Evolutionary conservation across 2,888 invertebrate species (phyloP).

Genomic region (Ferrisia virgata): DNA sequence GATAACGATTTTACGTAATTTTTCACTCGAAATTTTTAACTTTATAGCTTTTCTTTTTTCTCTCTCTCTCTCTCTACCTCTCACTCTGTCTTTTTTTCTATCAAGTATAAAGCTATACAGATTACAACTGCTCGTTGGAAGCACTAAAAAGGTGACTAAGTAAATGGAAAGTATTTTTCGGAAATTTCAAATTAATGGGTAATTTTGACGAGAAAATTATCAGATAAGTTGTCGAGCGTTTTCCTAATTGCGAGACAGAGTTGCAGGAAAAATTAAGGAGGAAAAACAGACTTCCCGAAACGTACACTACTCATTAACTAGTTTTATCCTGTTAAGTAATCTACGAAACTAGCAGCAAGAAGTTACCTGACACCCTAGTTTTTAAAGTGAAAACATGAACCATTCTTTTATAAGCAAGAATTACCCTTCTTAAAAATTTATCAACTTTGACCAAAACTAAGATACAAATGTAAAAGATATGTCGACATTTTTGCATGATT

Average conservation of each 20-base stretch:
- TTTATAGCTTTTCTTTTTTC: not conserved
- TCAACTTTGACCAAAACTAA: no score
- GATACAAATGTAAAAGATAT: no score
- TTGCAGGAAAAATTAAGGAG: not conserved
- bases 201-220: not conserved
- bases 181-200: not conserved
- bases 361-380: no score
- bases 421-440: no score
- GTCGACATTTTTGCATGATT: no score
- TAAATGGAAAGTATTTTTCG: not conserved
- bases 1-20: not conserved
- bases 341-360: no score
- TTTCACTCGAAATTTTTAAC: not conserved
- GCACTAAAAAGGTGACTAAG: not conserved
- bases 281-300: no score
- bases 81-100: no score
- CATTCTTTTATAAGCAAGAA: no score
- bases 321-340: no score
- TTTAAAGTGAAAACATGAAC: no score
- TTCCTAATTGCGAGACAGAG: not conserved
- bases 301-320: no score
- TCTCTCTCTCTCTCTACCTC: not conserved
- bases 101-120: not conserved
- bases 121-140: not conserved
- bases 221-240: not conserved